Percentiles rank a stretch among this genome's conserved stretches.
Conservation (phyloP, 1,140 invertebrate species). For the Drosophila ananassae region DNA sequence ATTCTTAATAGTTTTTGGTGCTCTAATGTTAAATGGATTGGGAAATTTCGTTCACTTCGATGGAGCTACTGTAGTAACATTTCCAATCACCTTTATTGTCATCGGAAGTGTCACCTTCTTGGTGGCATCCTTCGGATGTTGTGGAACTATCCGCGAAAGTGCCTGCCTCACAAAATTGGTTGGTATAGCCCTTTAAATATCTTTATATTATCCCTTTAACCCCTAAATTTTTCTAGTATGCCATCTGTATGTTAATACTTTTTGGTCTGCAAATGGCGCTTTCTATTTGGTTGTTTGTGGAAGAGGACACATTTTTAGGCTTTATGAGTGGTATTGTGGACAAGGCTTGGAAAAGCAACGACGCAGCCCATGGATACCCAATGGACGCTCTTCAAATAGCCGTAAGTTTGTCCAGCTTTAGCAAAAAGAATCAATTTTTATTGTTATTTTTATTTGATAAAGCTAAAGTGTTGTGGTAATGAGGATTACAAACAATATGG, state of each 20-base stretch:
- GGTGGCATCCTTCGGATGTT: constrained; percentile 92
- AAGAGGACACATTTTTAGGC: constrained; percentile 83
- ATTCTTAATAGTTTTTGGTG: constrained; percentile 86
- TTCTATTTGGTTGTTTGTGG: constrained; percentile 86
- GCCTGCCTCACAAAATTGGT: constrained; percentile 92
- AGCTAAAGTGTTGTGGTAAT: constrained; percentile 88
- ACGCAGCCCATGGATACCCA: constrained; percentile 23
- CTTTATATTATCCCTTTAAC: background rate
- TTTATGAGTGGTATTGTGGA: constrained; percentile 84
- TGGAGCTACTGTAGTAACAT: constrained; percentile 84
- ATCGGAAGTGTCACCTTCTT: constrained; percentile 90
- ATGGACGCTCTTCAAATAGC: constrained; percentile 69
- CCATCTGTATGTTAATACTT: constrained; percentile 87
- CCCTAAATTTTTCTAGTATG: constrained; percentile 85
- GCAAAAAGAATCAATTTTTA: background rate
- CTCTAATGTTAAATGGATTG: constrained; percentile 85
- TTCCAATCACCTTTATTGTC: constrained; percentile 88
- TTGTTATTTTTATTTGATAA: background rate
- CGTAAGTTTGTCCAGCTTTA: constrained; percentile 39
- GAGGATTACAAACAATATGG: constrained; percentile 82
- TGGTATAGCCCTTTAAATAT: constrained; percentile 57
- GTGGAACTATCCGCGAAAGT: constrained; percentile 91
- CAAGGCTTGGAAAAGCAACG: constrained; percentile 61
- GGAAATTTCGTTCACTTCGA: constrained; percentile 84
- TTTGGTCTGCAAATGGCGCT: constrained; percentile 87